phyloP scores from a whole-genome alignment of 2,113 vertebrate genomes.

The Psilopogon haemacephalus region DNA sequence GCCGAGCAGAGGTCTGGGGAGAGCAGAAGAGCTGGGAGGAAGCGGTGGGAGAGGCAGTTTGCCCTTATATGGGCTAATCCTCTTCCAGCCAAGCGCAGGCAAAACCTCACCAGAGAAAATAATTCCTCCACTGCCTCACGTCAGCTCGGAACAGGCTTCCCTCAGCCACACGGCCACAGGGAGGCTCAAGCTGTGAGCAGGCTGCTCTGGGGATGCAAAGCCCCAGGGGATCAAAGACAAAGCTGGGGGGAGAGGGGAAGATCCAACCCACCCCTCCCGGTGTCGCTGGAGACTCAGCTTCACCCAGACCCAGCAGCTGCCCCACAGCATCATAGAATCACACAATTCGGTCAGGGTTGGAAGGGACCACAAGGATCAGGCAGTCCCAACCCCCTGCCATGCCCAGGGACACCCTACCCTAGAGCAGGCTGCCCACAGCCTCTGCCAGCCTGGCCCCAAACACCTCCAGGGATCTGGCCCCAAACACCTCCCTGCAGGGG shows the following conservation, averaged over 20 bases:
- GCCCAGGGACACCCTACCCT: too few species aligned
- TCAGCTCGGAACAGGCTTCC: background rate
- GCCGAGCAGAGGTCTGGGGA: background rate
- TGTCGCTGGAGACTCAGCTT: background rate
- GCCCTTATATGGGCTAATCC: conserved; percentile 72
- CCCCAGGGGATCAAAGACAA: background rate
- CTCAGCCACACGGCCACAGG: background rate
- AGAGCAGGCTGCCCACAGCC: too few species aligned
- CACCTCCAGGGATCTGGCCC: too few species aligned
- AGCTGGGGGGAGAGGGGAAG: accelerated
- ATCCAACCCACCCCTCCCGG: background rate
- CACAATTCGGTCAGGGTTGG: too few species aligned
- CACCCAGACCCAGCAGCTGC: background rate
- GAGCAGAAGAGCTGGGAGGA: background rate
- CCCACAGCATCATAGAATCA: too few species aligned
- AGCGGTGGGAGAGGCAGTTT: conserved; percentile 12
- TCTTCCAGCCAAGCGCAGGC: conserved; percentile 35
- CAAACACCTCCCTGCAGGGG: too few species aligned
- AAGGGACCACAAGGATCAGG: too few species aligned
- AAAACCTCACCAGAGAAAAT: conserved; percentile 48
- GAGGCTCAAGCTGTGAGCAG: background rate
- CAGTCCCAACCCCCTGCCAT: too few species aligned
- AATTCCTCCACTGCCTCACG: background rate
- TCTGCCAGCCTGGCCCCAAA: too few species aligned
- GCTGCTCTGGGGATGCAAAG: background rate